phyloP scores from a whole-genome alignment of 2,113 vertebrate species.

The Corythaeola cristata region DNA sequence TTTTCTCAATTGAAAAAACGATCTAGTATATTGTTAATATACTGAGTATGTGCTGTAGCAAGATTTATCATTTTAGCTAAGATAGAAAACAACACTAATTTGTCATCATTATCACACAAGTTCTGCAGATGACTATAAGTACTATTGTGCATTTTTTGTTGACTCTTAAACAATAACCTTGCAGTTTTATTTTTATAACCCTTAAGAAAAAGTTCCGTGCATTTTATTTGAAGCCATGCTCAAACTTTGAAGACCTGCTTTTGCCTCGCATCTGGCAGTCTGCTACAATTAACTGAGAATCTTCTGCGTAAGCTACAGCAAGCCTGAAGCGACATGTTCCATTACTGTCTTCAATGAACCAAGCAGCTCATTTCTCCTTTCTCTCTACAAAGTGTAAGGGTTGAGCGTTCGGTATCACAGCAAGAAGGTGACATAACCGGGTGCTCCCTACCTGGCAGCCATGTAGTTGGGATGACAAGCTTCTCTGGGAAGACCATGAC shows the following conservation, averaged over 20 bases:
- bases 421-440: not conserved
- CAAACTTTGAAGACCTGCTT: not conserved
- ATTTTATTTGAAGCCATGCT: not conserved
- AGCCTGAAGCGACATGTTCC: not conserved
- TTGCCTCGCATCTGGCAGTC: not conserved
- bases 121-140: not conserved
- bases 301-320: not conserved
- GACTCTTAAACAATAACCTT: not conserved
- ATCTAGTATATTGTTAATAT: not conserved
- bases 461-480: not conserved
- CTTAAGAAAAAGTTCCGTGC: not conserved
- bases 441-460: not conserved
- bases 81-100: not conserved
- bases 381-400: rapidly evolving
- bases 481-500: not conserved
- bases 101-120: not conserved
- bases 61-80: not conserved
- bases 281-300: not conserved
- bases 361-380: not conserved
- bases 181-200: not conserved
- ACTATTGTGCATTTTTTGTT: not conserved
- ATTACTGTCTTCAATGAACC: not conserved
- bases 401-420: rapidly evolving
- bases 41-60: not conserved
- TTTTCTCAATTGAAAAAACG: not conserved